Conservation (phyloP, 1,140 invertebrate species). For the Drosophila kanapiae region DNA sequence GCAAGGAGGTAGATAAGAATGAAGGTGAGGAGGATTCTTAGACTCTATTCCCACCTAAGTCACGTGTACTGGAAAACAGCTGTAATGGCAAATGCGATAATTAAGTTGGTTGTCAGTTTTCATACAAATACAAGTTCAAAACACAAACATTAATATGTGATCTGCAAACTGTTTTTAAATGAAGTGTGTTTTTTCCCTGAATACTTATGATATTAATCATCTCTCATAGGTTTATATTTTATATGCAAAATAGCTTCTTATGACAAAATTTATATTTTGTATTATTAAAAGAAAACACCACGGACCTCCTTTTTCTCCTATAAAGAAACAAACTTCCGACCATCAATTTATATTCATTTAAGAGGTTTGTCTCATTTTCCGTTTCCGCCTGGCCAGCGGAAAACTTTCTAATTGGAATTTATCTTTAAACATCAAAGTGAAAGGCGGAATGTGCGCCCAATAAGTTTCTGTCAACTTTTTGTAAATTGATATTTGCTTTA, state of each 20-base stretch:
- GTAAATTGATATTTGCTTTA: constrained; percentile 50
- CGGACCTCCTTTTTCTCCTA: neutral
- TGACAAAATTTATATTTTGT: neutral
- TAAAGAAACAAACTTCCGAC: neutral
- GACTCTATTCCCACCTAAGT: too few species aligned
- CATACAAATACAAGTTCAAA: too few species aligned
- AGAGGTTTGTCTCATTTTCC: constrained; percentile 2
- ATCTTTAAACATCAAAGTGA: constrained; percentile 47
- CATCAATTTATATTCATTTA: constrained; percentile 43
- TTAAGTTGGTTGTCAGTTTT: too few species aligned
- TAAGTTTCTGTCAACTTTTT: constrained; percentile 11
- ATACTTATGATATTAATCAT: neutral
- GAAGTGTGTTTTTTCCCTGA: too few species aligned
- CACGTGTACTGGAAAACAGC: too few species aligned
- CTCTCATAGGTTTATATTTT: too few species aligned
- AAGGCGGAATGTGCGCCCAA: constrained; percentile 5
- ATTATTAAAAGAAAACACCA: neutral
- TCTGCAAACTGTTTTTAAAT: too few species aligned
- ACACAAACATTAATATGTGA: too few species aligned
- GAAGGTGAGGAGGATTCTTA: too few species aligned
- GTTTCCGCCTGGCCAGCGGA: constrained; percentile 5
- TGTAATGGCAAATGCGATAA: too few species aligned
- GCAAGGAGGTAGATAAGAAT: too few species aligned
- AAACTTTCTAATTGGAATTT: constrained; percentile 52
- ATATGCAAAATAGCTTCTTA: neutral